Percentiles rank a stretch among this genome's conserved stretches.
Evolutionary conservation across 2,113 vertebrate species (phyloP).

Genomic region (Cryptotis parvus): DNA sequence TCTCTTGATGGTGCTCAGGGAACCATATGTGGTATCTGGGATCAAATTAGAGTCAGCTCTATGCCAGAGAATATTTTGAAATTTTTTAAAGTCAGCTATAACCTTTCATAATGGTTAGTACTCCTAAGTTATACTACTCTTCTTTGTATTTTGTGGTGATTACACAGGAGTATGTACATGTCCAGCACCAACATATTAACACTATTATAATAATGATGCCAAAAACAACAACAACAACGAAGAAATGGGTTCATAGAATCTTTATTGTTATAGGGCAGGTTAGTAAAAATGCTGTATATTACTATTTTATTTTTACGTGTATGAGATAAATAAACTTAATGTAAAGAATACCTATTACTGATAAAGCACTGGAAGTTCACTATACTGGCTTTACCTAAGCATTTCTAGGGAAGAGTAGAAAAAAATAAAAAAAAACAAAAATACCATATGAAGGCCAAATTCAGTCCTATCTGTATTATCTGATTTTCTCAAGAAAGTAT

Average conservation of each 20-base stretch:
- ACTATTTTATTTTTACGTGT: neutral
- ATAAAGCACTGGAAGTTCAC: neutral
- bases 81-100: slow-evolving; percentile 25
- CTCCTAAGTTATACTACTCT: neutral
- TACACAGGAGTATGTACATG: neutral
- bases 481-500: neutral
- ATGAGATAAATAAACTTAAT: neutral
- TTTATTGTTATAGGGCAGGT: neutral
- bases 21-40: too few species aligned
- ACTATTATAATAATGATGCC: too few species aligned
- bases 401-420: neutral
- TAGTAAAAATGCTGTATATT: neutral
- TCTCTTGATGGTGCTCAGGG: too few species aligned
- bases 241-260: neutral
- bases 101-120: neutral
- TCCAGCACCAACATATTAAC: neutral
- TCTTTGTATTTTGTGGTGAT: slow-evolving; percentile 26
- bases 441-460: neutral
- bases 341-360: neutral
- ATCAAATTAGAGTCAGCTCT: too few species aligned
- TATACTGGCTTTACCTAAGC: neutral
- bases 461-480: neutral
- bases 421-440: neutral
- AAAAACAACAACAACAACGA: neutral
- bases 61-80: too few species aligned